Evolutionary conservation across 1,140 invertebrate genomes (phyloP).

Genomic region (Zaprionus gabonicus): DNA sequence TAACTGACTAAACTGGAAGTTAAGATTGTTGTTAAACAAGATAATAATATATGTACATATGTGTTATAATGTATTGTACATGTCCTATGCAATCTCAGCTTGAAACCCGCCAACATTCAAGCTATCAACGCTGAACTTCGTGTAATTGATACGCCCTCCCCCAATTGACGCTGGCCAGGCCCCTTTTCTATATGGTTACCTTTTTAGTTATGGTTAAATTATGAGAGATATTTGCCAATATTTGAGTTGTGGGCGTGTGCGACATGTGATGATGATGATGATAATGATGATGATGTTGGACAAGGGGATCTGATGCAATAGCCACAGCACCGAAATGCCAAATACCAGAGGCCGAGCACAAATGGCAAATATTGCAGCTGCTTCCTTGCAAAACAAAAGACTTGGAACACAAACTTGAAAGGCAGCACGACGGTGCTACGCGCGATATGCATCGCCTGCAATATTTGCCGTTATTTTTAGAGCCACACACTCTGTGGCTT

Average conservation of each 20-base stretch:
- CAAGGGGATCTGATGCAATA: slow-evolving; percentile 1
- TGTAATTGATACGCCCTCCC: slow-evolving; percentile 28
- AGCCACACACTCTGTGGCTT: slow-evolving; percentile 4
- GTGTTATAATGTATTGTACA: not conserved
- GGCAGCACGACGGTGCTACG: not conserved
- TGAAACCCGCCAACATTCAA: not conserved
- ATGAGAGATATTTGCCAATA: slow-evolving; percentile 1
- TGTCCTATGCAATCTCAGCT: not conserved
- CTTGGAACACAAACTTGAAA: slow-evolving; percentile 65
- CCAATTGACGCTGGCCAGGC: slow-evolving; percentile 1
- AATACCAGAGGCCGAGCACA: slow-evolving; percentile 18
- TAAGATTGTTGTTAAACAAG: not conserved
- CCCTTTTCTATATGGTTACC: slow-evolving; percentile 3
- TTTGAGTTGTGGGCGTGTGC: slow-evolving; percentile 20
- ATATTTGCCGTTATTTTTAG: slow-evolving; percentile 42
- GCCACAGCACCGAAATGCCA: slow-evolving; percentile 6
- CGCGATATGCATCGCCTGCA: slow-evolving; percentile 25
- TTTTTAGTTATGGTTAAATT: slow-evolving; percentile 1
- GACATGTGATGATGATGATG: not conserved
- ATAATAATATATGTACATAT: not conserved
- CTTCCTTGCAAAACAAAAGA: slow-evolving; percentile 68
- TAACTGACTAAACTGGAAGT: not conserved
- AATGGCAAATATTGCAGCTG: slow-evolving; percentile 25
- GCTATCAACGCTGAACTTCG: not conserved
- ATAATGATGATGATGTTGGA: not conserved